Evolutionary conservation across 1,140 invertebrate genomes (phyloP).

Genomic region (Drosophila truncata): DNA sequence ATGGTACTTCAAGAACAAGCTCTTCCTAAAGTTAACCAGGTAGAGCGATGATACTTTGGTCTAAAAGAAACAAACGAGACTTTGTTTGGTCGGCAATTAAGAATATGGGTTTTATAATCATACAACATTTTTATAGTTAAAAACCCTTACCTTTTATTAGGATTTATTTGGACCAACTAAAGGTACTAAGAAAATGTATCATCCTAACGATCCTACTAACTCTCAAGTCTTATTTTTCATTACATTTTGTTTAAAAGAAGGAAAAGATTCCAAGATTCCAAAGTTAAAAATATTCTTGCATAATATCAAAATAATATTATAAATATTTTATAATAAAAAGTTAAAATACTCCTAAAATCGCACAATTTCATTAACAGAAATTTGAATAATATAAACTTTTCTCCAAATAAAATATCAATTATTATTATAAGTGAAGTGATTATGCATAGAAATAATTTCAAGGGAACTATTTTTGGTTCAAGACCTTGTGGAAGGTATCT

Average conservation of each 20-base stretch:
- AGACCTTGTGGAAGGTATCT: constrained; percentile 23
- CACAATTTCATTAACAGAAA: background rate
- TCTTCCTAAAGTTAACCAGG: background rate
- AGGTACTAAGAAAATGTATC: background rate
- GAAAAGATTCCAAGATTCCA: background rate
- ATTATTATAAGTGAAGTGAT: background rate
- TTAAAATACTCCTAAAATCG: no score
- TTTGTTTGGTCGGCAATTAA: background rate
- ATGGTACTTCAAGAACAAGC: background rate
- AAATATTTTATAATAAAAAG: no score
- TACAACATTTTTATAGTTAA: background rate
- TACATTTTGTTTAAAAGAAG: background rate
- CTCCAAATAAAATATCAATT: background rate
- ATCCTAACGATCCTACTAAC: no score
- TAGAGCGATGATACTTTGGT: background rate
- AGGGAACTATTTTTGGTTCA: background rate
- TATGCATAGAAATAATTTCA: background rate
- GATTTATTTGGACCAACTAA: background rate
- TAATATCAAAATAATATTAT: background rate
- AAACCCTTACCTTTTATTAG: background rate
- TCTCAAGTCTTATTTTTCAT: background rate
- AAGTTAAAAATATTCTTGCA: background rate
- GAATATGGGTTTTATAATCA: background rate
- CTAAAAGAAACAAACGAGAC: background rate
- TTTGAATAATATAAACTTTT: background rate